These are phyloP conservation scores for Drosophila barbarae DNA, from an alignment of 2,888 invertebrate species.

Conservation along the genomic window DNA sequence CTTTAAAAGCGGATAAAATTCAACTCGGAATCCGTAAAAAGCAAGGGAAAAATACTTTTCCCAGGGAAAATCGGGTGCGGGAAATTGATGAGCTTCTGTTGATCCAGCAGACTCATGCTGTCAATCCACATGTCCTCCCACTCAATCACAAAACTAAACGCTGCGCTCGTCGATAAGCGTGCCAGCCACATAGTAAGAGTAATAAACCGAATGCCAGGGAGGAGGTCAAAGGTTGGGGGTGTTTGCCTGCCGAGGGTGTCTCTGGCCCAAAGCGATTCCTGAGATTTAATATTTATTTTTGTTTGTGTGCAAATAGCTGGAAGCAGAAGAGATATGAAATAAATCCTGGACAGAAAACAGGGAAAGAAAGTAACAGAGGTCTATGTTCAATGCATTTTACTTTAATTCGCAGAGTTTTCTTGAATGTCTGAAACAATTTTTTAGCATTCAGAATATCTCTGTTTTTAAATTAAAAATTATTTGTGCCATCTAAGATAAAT, in stretches of 20 bases:
- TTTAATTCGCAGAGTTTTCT: neutral
- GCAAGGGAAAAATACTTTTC: conserved; percentile 3
- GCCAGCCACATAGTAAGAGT: conserved; percentile 53
- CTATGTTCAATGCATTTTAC: conserved; percentile 1
- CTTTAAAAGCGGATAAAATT: conserved; percentile 26
- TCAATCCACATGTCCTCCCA: conserved; percentile 77
- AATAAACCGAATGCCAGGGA: conserved; percentile 23
- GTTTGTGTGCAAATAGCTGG: conserved; percentile 77
- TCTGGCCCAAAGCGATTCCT: conserved; percentile 63
- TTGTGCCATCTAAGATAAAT: no score
- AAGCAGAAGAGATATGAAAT: conserved; percentile 64
- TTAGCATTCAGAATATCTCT: neutral
- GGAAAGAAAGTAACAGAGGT: neutral
- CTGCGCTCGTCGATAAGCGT: conserved; percentile 68
- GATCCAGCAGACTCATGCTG: conserved; percentile 76
- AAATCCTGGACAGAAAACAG: neutral
- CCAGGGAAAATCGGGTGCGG: conserved; percentile 2
- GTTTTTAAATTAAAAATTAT: no score
- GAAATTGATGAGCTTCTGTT: conserved; percentile 56
- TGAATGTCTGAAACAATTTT: neutral
- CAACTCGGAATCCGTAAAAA: conserved; percentile 15
- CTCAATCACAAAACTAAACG: conserved; percentile 72
- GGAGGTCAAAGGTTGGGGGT: conserved; percentile 15
- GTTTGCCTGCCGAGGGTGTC: conserved; percentile 17
- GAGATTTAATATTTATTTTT: conserved; percentile 74